These are phyloP conservation scores for Leucoptera coffeella DNA, from an alignment of 2,888 invertebrate genomes.

Conservation along the genomic window DNA sequence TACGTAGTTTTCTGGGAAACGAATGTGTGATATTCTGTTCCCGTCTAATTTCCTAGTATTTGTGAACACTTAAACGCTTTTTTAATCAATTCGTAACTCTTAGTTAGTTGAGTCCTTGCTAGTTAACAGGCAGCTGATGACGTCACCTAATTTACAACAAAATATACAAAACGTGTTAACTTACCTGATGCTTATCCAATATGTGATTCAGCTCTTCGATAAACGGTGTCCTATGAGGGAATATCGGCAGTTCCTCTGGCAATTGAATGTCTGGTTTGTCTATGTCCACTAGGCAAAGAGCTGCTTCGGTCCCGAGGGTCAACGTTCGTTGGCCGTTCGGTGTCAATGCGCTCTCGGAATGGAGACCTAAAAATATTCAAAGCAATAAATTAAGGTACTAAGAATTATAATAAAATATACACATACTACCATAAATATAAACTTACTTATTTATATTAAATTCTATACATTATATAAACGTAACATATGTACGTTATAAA, in stretches of 20 bases:
- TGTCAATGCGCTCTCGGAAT: slow-evolving; percentile 46
- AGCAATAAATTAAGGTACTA: neutral
- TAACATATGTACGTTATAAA: neutral
- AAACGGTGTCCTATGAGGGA: slow-evolving; percentile 86
- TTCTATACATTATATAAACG: too few species aligned
- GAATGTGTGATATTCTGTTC: too few species aligned
- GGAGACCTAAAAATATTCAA: slow-evolving; percentile 57
- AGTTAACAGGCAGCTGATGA: too few species aligned
- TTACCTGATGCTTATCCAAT: slow-evolving; percentile 66
- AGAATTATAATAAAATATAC: neutral
- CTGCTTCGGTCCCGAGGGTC: slow-evolving; percentile 73
- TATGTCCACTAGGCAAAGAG: slow-evolving; percentile 92
- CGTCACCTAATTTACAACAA: too few species aligned
- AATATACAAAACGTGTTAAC: too few species aligned
- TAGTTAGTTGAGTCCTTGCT: too few species aligned
- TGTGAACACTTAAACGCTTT: too few species aligned
- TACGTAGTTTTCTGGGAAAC: too few species aligned
- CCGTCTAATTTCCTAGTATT: too few species aligned
- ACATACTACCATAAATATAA: slow-evolving; percentile 1
- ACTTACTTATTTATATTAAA: too few species aligned
- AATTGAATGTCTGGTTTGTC: slow-evolving; percentile 88
- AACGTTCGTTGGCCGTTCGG: slow-evolving; percentile 40
- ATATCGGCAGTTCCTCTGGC: slow-evolving; percentile 90
- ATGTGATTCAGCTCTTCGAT: slow-evolving; percentile 75
- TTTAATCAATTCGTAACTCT: too few species aligned